These are phyloP conservation scores for Carabus problematicus DNA, from an alignment of 2,888 invertebrate genomes.

Conservation along the genomic window DNA sequence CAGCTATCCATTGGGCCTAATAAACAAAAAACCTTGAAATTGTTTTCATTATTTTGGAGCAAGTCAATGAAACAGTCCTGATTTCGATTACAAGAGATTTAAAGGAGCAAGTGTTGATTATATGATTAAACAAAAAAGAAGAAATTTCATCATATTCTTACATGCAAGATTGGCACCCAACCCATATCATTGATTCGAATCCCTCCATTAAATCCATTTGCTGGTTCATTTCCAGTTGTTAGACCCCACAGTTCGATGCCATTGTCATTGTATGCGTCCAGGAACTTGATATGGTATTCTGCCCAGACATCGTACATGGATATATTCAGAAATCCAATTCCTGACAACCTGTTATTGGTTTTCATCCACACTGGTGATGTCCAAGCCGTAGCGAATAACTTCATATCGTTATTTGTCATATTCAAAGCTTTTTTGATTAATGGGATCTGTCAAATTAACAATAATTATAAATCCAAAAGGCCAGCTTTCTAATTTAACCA, in stretches of 20 bases:
- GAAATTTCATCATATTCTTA: no score
- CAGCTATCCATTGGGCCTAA: conserved; percentile 72
- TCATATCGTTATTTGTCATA: conserved; percentile 48
- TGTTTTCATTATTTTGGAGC: no score
- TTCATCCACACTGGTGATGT: conserved; percentile 63
- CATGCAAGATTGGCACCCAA: conserved; percentile 70
- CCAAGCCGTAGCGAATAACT: conserved; percentile 68
- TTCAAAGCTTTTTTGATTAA: conserved; percentile 50
- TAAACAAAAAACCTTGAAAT: no score
- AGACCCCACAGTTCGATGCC: conserved; percentile 80
- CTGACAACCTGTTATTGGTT: conserved; percentile 53
- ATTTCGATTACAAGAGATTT: no score
- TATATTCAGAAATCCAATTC: conserved; percentile 54
- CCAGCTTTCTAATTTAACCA: conserved; percentile 50
- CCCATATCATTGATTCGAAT: conserved; percentile 76
- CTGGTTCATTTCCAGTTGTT: conserved; percentile 88
- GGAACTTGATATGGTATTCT: conserved; percentile 80
- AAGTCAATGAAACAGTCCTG: no score
- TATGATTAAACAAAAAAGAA: no score
- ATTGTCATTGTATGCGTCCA: conserved; percentile 76
- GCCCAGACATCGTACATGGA: conserved; percentile 74
- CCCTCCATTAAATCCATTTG: conserved; percentile 68
- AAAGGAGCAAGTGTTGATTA: no score
- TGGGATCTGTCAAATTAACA: conserved; percentile 49
- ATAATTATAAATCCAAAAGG: background rate